These are phyloP conservation scores for Girardinus metallicus DNA, from an alignment of 2,797 vertebrate species.

Conservation along the genomic window DNA sequence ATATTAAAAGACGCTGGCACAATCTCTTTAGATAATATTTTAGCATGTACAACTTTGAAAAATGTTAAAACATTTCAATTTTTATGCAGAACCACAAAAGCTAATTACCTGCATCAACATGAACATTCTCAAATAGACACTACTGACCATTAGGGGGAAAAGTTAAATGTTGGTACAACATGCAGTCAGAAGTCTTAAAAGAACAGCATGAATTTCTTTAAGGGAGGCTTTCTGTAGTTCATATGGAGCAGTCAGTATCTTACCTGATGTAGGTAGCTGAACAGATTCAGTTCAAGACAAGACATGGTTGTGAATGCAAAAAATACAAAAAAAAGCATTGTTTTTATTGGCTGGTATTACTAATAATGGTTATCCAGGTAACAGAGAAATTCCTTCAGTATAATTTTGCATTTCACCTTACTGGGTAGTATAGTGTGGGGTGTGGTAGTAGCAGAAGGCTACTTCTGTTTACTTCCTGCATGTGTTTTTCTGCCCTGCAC, in stretches of 20 bases:
- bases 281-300: neutral
- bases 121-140: conserved; percentile 8
- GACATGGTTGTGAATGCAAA: neutral
- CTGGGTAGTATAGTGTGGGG: neutral
- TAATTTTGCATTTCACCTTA: neutral
- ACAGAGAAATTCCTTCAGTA: neutral
- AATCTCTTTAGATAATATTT: neutral
- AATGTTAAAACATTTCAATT: neutral
- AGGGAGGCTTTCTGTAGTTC: neutral
- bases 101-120: neutral
- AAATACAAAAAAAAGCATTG: neutral
- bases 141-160: conserved; percentile 16
- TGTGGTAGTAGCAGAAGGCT: neutral
- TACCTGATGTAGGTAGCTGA: neutral
- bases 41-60: conserved; percentile 3
- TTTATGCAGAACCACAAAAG: conserved; percentile 14
- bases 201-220: neutral
- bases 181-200: neutral
- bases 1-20: conserved; percentile 10
- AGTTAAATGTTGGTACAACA: neutral
- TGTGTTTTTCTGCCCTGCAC: too few species aligned
- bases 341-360: neutral
- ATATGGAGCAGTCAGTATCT: neutral
- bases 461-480: neutral
- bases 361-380: neutral